Evolutionary conservation across 2,888 invertebrate genomes (phyloP).

Genomic region (Trissoscelio sp.): DNA sequence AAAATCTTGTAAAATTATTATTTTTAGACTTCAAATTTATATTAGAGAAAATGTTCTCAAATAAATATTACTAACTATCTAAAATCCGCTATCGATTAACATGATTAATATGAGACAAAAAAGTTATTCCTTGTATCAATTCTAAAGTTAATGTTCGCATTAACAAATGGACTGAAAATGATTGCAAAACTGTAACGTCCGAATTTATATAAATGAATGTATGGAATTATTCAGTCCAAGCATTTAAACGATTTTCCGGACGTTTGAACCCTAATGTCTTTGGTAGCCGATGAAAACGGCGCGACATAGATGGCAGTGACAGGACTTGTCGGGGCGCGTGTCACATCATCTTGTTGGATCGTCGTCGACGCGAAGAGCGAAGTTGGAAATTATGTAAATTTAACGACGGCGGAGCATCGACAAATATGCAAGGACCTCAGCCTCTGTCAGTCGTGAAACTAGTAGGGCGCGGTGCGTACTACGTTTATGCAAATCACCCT

Average conservation of each 20-base stretch:
- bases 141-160: too few relatives aligned
- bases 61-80: too few relatives aligned
- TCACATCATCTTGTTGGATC: constrained; percentile 54
- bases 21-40: too few relatives aligned
- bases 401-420: constrained; percentile 70
- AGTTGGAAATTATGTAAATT: constrained; percentile 82
- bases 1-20: too few relatives aligned
- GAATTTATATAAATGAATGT: constrained; percentile 21
- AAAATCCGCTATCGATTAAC: too few relatives aligned
- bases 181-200: constrained; percentile 14
- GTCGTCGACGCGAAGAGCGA: constrained; percentile 72
- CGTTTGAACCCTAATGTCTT: constrained; percentile 79
- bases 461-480: constrained; percentile 50
- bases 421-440: constrained; percentile 69
- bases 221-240: constrained; percentile 75
- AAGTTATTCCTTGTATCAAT: too few relatives aligned
- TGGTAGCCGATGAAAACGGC: constrained; percentile 66
- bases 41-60: too few relatives aligned
- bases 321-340: constrained; percentile 57
- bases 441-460: constrained; percentile 66
- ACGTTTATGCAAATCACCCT: constrained; percentile 65
- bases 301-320: constrained; percentile 66
- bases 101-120: too few relatives aligned
- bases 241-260: constrained; percentile 81
- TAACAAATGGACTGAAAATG: constrained; percentile 18